These are phyloP conservation scores for Alviniconcha strummeri DNA, from an alignment of 2,888 invertebrate species.

Conservation along the genomic window DNA sequence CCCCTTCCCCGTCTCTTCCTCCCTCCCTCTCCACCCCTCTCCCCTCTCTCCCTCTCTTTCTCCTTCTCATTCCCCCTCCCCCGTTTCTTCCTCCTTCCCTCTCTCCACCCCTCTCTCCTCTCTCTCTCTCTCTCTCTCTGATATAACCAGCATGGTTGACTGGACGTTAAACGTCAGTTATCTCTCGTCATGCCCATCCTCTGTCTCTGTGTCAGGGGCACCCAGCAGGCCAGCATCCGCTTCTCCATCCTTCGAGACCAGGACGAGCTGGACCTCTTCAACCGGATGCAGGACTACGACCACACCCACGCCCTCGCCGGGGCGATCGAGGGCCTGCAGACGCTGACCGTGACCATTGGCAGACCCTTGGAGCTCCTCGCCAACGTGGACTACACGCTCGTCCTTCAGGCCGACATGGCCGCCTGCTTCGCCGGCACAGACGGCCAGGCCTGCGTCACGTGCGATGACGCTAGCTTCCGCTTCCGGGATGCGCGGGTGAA, in stretches of 20 bases:
- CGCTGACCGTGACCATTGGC: not conserved
- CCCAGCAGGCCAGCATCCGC: slow-evolving; percentile 8
- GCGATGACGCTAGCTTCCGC: slow-evolving; percentile 29
- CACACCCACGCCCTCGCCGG: slow-evolving; percentile 10
- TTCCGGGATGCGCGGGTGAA: slow-evolving; percentile 31
- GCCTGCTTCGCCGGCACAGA: slow-evolving; percentile 28
- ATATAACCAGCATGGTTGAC: too few species aligned
- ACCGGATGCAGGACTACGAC: slow-evolving; percentile 12
- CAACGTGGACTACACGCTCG: slow-evolving; percentile 21
- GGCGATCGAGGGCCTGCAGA: not conserved
- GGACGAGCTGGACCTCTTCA: slow-evolving; percentile 22
- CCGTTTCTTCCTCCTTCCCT: too few species aligned
- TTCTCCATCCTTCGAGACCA: slow-evolving; percentile 18
- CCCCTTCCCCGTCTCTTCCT: too few species aligned
- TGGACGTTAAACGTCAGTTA: too few species aligned
- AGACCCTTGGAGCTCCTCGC: not conserved
- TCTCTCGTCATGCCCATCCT: too few species aligned
- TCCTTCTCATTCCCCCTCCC: too few species aligned
- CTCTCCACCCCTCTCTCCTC: too few species aligned
- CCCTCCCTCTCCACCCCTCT: too few species aligned
- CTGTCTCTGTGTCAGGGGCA: not conserved
- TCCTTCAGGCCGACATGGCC: slow-evolving; percentile 28
- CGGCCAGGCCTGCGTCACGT: slow-evolving; percentile 18
- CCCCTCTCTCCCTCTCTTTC: too few species aligned
- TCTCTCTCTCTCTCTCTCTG: too few species aligned